A percentile compares a stretch with the other conserved stretches of the same genome.
These are phyloP conservation scores for Timandra comae DNA, from an alignment of 2,888 invertebrate genomes.

Conservation along the genomic window DNA sequence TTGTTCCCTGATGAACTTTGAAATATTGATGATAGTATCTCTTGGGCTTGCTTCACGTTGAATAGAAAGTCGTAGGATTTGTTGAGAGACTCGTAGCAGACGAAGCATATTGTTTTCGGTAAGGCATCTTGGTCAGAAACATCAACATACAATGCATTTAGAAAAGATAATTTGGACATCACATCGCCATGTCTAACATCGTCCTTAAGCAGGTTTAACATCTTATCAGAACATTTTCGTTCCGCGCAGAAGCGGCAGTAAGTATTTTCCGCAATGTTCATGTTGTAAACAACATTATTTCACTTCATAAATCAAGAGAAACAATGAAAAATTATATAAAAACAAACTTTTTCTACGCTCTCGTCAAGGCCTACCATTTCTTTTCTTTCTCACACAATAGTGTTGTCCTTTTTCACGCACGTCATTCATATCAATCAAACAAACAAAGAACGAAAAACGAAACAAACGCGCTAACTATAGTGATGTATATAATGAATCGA, in stretches of 20 bases:
- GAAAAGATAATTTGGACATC: constrained; percentile 39
- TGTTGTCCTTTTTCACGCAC: too few species aligned
- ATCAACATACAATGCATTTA: constrained; percentile 60
- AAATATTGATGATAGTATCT: constrained; percentile 37
- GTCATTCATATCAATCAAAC: too few species aligned
- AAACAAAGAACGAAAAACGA: too few species aligned
- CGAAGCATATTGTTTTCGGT: constrained; percentile 57
- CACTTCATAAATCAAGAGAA: constrained; percentile 9
- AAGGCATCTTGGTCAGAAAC: constrained; percentile 37
- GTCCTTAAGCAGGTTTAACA: constrained; percentile 41
- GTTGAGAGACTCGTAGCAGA: constrained; percentile 53
- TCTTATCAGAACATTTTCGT: constrained; percentile 40
- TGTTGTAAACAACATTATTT: constrained; percentile 13
- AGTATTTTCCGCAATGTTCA: constrained; percentile 36
- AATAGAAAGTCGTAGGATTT: constrained; percentile 54
- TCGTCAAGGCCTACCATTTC: not conserved
- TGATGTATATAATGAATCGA: too few species aligned
- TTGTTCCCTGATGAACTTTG: constrained; percentile 20
- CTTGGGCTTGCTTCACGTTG: constrained; percentile 46
- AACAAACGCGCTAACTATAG: too few species aligned
- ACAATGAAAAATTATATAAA: not conserved
- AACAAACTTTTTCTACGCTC: not conserved
- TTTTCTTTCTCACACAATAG: too few species aligned
- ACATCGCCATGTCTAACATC: constrained; percentile 40
- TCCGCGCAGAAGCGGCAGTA: constrained; percentile 62